phyloP scores from a whole-genome alignment of 2,113 vertebrate species.

The Catharus bicknelli region DNA sequence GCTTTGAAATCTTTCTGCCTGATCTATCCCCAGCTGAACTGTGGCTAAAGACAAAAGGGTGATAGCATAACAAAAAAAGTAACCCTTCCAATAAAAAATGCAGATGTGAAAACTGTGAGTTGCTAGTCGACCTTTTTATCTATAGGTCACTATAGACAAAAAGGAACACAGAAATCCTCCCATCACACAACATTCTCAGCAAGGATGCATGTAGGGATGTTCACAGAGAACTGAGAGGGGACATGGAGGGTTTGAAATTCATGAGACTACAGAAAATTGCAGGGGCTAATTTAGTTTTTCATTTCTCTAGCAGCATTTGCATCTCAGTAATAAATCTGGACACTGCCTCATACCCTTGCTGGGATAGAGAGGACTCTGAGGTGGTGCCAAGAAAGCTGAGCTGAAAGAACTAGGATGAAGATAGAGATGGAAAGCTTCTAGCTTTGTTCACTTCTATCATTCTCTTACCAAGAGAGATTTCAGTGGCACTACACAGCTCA shows the following conservation, averaged over 20 bases:
- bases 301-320: not conserved
- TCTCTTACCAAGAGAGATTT: not conserved
- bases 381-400: not conserved
- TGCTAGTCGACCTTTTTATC: not conserved
- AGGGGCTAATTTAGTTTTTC: not conserved
- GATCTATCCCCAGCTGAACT: not conserved
- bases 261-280: not conserved
- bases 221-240: not conserved
- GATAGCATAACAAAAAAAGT: fast-evolving
- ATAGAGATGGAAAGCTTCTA: not conserved
- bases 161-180: not conserved
- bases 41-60: not conserved
- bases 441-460: not conserved
- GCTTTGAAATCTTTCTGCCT: not conserved
- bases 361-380: not conserved
- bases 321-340: not conserved
- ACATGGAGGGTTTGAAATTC: not conserved
- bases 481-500: not conserved
- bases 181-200: not conserved
- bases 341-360: not conserved
- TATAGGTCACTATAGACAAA: not conserved
- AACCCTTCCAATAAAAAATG: not conserved
- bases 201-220: not conserved
- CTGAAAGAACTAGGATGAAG: not conserved
- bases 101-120: not conserved